These are phyloP conservation scores for Picus viridis DNA, from an alignment of 2,797 vertebrate genomes.

Conservation along the genomic window DNA sequence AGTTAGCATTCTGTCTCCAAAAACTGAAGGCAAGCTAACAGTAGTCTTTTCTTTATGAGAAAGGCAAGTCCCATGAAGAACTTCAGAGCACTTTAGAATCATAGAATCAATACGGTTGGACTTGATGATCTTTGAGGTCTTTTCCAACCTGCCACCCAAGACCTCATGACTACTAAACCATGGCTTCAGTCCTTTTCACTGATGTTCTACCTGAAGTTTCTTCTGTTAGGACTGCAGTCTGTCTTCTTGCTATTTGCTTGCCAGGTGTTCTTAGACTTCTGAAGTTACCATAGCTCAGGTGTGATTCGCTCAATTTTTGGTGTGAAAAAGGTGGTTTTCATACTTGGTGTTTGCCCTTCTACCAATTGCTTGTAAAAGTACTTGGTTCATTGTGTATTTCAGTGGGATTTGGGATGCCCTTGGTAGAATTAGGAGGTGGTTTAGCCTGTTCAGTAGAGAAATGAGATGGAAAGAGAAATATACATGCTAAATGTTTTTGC, in stretches of 20 bases:
- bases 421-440: not conserved
- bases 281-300: not conserved
- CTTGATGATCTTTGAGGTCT: too few relatives aligned
- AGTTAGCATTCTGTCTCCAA: not conserved
- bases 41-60: not conserved
- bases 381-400: not conserved
- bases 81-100: not conserved
- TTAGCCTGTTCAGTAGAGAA: not conserved
- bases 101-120: too few relatives aligned
- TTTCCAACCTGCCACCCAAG: too few relatives aligned
- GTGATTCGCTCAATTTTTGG: not conserved
- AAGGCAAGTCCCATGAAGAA: fast-evolving
- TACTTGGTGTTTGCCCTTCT: not conserved
- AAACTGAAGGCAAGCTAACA: not conserved
- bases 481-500: not conserved
- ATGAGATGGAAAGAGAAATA: not conserved
- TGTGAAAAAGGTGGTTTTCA: not conserved
- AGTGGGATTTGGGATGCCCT: not conserved
- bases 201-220: not conserved
- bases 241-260: not conserved
- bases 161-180: too few relatives aligned
- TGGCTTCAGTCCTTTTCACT: not conserved
- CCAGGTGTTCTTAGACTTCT: not conserved
- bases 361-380: not conserved
- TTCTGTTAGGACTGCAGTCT: not conserved